Conservation (phyloP, 1,140 invertebrate genomes). For the Magallana gigas region DNA sequence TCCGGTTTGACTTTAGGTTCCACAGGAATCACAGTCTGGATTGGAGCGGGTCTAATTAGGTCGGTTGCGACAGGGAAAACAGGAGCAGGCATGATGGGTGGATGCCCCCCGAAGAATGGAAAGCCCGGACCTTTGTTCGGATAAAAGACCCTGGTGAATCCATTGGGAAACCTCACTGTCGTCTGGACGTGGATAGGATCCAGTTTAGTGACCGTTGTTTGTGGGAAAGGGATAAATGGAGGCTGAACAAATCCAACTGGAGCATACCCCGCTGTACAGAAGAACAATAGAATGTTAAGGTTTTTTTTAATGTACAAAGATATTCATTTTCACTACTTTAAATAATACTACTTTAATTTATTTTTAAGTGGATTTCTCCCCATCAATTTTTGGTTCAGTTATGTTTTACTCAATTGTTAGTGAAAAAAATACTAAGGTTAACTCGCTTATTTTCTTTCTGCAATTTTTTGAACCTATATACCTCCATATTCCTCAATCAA, state of each 20-base stretch:
- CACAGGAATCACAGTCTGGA: not conserved
- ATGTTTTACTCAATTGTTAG: too few relatives aligned
- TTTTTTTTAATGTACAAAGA: too few relatives aligned
- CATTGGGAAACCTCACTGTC: slow-evolving; percentile 2
- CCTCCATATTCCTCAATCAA: too few relatives aligned
- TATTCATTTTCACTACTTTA: too few relatives aligned
- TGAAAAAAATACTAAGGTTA: too few relatives aligned
- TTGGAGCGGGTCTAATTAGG: not conserved
- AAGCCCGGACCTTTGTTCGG: not conserved
- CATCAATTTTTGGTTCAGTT: too few relatives aligned
- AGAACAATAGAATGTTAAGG: not conserved
- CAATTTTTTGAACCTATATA: too few relatives aligned
- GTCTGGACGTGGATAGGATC: slow-evolving; percentile 6
- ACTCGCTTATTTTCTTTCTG: too few relatives aligned
- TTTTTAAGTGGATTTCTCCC: too few relatives aligned
- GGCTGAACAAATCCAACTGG: slow-evolving; percentile 5
- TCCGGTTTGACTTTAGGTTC: not conserved
- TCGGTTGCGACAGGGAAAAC: not conserved
- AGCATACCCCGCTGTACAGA: not conserved
- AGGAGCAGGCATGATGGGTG: not conserved
- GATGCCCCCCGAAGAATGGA: not conserved
- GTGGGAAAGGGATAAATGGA: not conserved
- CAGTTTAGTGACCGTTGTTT: not conserved
- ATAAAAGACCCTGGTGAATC: not conserved
- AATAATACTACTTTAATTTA: too few relatives aligned